A percentile compares a stretch with the other conserved stretches of the same genome.
phyloP scores from a whole-genome alignment of 2,113 vertebrate genomes.

The Ramphastos sulfuratus region DNA sequence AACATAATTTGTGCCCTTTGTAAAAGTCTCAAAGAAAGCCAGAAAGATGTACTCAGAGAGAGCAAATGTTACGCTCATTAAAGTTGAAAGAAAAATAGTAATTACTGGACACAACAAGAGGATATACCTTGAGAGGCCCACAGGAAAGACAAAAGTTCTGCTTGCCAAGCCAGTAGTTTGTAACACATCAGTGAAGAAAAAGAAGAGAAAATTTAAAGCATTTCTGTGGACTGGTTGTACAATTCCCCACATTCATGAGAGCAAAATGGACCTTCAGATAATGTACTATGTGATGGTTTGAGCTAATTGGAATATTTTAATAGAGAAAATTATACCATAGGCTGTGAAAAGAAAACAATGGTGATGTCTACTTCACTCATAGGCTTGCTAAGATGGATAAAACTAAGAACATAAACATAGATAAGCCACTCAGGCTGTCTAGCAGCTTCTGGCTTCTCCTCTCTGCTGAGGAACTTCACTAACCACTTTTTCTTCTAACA shows the following conservation, averaged over 20 bases:
- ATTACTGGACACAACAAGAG: not conserved
- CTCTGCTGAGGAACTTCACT: too few species aligned
- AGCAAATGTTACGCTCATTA: not conserved
- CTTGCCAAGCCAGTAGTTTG: not conserved
- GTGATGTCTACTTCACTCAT: too few species aligned
- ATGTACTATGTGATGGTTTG: too few species aligned
- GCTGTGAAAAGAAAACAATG: too few species aligned
- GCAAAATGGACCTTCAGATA: not conserved
- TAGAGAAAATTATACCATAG: too few species aligned
- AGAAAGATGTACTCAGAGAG: accelerated
- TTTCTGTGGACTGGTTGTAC: not conserved
- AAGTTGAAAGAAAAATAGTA: not conserved
- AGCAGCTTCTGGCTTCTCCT: too few species aligned
- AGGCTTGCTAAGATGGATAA: too few species aligned
- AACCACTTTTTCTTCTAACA: too few species aligned
- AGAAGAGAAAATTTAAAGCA: not conserved
- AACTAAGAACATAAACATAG: too few species aligned
- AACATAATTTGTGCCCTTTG: not conserved
- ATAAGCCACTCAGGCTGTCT: too few species aligned
- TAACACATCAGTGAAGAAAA: not conserved
- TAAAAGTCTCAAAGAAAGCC: not conserved
- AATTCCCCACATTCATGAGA: not conserved
- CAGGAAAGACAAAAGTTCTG: not conserved
- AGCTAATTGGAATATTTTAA: too few species aligned
- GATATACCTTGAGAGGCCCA: not conserved